These are phyloP conservation scores for Herminia tarsipennalis DNA, from an alignment of 2,888 invertebrate species.

Conservation along the genomic window DNA sequence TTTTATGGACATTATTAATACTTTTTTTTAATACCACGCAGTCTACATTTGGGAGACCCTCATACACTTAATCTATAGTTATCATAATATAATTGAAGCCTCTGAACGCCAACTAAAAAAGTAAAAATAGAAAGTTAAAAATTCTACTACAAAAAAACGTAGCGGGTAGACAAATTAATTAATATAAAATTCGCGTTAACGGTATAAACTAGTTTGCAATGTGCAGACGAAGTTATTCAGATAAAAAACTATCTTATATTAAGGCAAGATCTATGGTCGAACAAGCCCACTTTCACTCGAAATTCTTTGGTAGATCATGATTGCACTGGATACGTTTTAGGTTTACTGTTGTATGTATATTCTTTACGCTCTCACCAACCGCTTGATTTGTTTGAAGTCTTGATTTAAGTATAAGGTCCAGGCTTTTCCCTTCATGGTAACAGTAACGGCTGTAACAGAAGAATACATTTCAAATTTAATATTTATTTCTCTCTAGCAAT, in stretches of 20 bases:
- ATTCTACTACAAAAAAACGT: too few species aligned
- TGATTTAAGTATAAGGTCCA: constrained; percentile 61
- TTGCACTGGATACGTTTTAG: constrained; percentile 36
- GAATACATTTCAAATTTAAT: constrained; percentile 13
- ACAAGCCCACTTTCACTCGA: constrained; percentile 16
- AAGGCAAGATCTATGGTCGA: constrained; percentile 30
- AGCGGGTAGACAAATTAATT: too few species aligned
- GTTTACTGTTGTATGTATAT: constrained; percentile 19
- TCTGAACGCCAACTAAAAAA: too few species aligned
- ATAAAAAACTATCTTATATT: constrained; percentile 17
- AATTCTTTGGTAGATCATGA: constrained; percentile 36
- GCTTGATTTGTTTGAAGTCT: constrained; percentile 46
- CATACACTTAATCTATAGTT: too few species aligned
- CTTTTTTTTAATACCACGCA: too few species aligned
- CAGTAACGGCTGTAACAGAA: constrained; percentile 58
- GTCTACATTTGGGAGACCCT: too few species aligned
- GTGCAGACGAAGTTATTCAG: constrained; percentile 1
- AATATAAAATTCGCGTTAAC: too few species aligned
- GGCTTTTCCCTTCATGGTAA: constrained; percentile 45
- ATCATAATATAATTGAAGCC: too few species aligned
- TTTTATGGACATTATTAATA: too few species aligned
- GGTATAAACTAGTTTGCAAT: not conserved
- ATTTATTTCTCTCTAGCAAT: constrained; percentile 7
- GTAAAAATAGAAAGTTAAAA: too few species aligned
- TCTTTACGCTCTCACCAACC: constrained; percentile 29